These are phyloP conservation scores for Stenchaetothrips biformis DNA, from an alignment of 2,888 invertebrate genomes.

Conservation along the genomic window DNA sequence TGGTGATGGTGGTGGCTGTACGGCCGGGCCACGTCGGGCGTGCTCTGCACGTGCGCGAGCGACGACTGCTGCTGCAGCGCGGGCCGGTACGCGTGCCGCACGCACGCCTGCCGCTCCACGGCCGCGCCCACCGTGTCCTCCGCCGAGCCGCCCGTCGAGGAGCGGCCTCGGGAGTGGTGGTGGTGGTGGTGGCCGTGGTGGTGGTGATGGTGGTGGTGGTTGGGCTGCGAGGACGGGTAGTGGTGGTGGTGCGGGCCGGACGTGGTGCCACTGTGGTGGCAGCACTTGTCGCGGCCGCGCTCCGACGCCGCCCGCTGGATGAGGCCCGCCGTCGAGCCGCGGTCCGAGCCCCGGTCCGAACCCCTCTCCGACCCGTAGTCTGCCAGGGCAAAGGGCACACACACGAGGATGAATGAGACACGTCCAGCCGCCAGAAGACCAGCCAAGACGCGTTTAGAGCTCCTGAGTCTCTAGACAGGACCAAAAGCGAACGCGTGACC, in stretches of 20 bases:
- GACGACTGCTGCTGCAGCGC: constrained; percentile 37
- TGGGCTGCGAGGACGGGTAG: constrained; percentile 26
- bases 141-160: constrained; percentile 38
- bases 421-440: neutral
- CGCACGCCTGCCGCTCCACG: constrained; percentile 44
- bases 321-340: constrained; percentile 34
- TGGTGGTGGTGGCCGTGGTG: constrained; percentile 30
- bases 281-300: constrained; percentile 46
- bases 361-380: neutral
- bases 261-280: constrained; percentile 40
- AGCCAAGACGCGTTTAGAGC: too few relatives aligned
- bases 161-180: constrained; percentile 44
- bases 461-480: too few relatives aligned
- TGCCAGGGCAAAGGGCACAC: neutral
- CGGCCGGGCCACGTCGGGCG: constrained; percentile 51
- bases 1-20: constrained; percentile 39
- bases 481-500: too few relatives aligned
- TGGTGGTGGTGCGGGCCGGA: constrained; percentile 37
- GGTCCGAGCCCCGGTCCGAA: constrained; percentile 5
- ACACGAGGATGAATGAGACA: neutral
- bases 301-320: constrained; percentile 51
- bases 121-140: constrained; percentile 41
- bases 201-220: neutral
- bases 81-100: constrained; percentile 38
- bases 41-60: constrained; percentile 55